phyloP scores from a whole-genome alignment of 1,140 invertebrate species.

The Pogonognathellus flavescens region DNA sequence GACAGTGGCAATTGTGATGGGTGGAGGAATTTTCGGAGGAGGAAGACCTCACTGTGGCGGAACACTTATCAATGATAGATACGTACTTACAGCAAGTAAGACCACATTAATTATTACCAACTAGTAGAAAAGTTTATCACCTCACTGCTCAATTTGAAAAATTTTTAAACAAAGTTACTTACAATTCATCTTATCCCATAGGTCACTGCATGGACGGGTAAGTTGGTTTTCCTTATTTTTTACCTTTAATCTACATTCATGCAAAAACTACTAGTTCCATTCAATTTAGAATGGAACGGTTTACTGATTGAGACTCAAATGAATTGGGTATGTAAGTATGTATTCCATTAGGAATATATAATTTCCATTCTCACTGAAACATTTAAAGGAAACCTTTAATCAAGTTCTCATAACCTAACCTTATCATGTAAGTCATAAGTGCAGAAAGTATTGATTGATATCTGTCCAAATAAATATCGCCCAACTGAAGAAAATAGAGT shows the following conservation, averaged over 20 bases:
- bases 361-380: not conserved
- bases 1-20: conserved; percentile 63
- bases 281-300: too few species aligned
- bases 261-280: not conserved
- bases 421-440: too few species aligned
- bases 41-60: conserved; percentile 65
- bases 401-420: too few species aligned
- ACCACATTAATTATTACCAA: not conserved
- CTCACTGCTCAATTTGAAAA: not conserved
- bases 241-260: too few species aligned
- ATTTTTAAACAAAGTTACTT: not conserved
- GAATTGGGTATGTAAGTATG: not conserved
- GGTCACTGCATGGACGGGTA: conserved; percentile 64
- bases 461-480: too few species aligned
- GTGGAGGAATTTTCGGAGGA: conserved; percentile 61
- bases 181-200: not conserved
- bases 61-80: conserved; percentile 63
- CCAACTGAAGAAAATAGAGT: too few species aligned
- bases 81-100: conserved; percentile 63
- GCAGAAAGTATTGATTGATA: too few species aligned
- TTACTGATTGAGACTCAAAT: not conserved
- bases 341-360: not conserved
- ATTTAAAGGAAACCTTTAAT: not conserved
- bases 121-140: not conserved
- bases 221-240: not conserved